These are phyloP conservation scores for Caenorhabditis sinica DNA, from an alignment of 2,888 invertebrate genomes.

Conservation along the genomic window DNA sequence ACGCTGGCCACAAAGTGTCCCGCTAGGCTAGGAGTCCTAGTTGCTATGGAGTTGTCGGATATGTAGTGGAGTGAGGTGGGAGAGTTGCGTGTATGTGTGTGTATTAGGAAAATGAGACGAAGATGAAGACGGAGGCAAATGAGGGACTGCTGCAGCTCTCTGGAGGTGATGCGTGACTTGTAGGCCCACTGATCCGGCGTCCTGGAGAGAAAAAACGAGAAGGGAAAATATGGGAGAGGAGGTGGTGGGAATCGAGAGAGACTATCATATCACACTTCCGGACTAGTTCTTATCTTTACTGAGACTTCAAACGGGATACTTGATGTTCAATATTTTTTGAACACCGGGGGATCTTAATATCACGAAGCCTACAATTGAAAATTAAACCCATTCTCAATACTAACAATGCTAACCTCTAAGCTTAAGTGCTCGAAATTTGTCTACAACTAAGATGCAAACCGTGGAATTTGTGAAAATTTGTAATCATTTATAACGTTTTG, in stretches of 20 bases:
- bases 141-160: conserved; percentile 21
- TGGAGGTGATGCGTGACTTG: conserved; percentile 45
- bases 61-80: conserved; percentile 18
- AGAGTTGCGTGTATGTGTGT: conserved; percentile 40
- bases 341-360: too few relatives aligned
- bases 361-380: too few relatives aligned
- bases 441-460: too few relatives aligned
- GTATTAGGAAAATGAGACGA: conserved; percentile 37
- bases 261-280: conserved; percentile 19
- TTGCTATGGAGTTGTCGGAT: conserved; percentile 60
- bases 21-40: conserved; percentile 34
- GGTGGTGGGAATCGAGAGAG: conserved; percentile 3
- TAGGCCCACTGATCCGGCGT: conserved; percentile 42
- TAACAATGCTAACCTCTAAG: too few relatives aligned
- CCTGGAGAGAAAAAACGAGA: conserved; percentile 20
- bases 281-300: background rate
- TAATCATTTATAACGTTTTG: too few relatives aligned
- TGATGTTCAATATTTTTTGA: background rate
- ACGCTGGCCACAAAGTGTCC: conserved; percentile 38
- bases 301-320: background rate
- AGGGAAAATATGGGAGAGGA: background rate
- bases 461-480: too few relatives aligned
- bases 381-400: too few relatives aligned
- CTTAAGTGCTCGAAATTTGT: too few relatives aligned
- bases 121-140: conserved; percentile 18